Evolutionary conservation across 1,140 invertebrate genomes (phyloP).

Genomic region (Antheraea mylitta): DNA sequence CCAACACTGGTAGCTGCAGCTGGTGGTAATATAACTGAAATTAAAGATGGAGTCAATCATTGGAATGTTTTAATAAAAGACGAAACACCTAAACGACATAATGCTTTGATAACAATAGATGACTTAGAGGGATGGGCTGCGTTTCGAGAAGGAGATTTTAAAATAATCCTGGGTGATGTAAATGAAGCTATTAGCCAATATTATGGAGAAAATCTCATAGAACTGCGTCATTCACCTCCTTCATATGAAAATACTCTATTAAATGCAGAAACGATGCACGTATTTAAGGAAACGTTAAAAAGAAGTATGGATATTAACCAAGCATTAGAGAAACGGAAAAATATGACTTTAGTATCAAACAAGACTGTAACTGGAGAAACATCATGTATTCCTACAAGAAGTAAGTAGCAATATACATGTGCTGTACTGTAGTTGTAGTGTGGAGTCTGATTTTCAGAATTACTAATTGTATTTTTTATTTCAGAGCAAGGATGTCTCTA

Average conservation of each 20-base stretch:
- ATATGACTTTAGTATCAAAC: conserved; percentile 2
- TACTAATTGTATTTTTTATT: conserved; percentile 17
- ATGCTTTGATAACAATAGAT: conserved; percentile 76
- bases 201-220: conserved; percentile 30
- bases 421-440: not conserved
- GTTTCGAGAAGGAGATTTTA: conserved; percentile 40
- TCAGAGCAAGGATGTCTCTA: conserved; percentile 41
- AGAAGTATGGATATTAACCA: conserved; percentile 9
- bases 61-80: conserved; percentile 82
- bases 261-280: conserved; percentile 26
- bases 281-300: conserved; percentile 36
- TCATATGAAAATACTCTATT: conserved; percentile 30
- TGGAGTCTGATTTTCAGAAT: not conserved
- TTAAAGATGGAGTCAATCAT: conserved; percentile 83
- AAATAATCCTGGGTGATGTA: conserved; percentile 42
- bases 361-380: not conserved
- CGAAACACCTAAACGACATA: conserved; percentile 76
- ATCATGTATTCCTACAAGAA: conserved; percentile 32
- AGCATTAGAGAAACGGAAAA: not conserved
- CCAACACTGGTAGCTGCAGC: conserved; percentile 82
- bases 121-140: conserved; percentile 35
- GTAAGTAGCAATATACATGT: conserved; percentile 17
- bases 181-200: conserved; percentile 24
- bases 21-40: conserved; percentile 21
- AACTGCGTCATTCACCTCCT: conserved; percentile 12